Evolutionary conservation across 2,113 vertebrate genomes (phyloP).

Genomic region (Neopipo cinnamomea): DNA sequence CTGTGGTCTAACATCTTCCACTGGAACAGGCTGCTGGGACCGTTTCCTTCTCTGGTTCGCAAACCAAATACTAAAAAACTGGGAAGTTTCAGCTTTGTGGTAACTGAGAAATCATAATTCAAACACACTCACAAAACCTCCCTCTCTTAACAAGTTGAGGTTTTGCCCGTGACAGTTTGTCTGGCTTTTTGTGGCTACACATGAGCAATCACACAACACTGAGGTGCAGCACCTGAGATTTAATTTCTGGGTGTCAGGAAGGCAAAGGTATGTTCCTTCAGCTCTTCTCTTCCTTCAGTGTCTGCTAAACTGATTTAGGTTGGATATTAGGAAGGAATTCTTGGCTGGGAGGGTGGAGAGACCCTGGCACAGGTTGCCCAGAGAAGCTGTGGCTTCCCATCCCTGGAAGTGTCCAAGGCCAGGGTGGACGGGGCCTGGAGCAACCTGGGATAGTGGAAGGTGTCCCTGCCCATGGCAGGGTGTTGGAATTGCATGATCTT

Average conservation of each 20-base stretch:
- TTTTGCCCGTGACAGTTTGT: fast-evolving
- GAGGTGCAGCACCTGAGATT: not conserved
- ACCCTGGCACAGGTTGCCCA: fast-evolving
- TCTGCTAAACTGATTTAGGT: not conserved
- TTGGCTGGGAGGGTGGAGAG: fast-evolving
- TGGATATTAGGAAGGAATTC: not conserved
- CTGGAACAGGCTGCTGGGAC: not conserved
- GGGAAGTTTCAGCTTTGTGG: not conserved
- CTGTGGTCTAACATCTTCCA: not conserved
- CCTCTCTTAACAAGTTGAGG: not conserved
- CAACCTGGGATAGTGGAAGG: not conserved
- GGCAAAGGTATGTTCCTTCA: not conserved
- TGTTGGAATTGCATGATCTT: too few relatives aligned
- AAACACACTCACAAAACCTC: not conserved
- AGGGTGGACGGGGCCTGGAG: fast-evolving
- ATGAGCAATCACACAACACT: not conserved
- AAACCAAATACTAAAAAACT: not conserved
- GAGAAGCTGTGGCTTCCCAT: not conserved
- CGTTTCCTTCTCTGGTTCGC: not conserved
- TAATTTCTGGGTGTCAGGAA: not conserved
- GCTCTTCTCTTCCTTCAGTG: not conserved
- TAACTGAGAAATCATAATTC: not conserved
- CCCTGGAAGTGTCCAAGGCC: not conserved
- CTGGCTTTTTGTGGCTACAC: not conserved
- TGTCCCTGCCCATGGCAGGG: not conserved